Evolutionary conservation across 2,888 invertebrate genomes (phyloP), one percentile per base, ranked within the genome.

Genomic region (Patella ulyssiponensis): DNA sequence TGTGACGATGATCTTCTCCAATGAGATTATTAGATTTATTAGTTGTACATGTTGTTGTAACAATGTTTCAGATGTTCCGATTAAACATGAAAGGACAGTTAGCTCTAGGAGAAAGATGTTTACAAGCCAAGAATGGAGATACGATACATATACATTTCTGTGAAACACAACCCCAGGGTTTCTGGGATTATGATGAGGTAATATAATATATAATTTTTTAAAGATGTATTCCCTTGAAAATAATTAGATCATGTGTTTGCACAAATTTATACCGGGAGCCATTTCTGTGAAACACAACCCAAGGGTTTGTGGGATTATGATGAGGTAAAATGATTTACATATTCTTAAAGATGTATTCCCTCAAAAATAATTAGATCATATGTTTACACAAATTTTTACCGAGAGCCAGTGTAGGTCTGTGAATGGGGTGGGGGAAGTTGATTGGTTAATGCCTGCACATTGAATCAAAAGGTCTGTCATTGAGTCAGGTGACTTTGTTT

Each of bases 241-340:
- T 76, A 52, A 54, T 14, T 3, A 58, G 20, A 11, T 17, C n/a
- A 12, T 52, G 1, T 73, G 73, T 15, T 23, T 53, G 53, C 14
- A 17, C n/a, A 20, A 17, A 11, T 20, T 9, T 44, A 9, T 44
- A 9, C 1, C 9, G 1, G 44, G 9, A 9, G 4, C 44, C 7
- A 44, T 7, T 44, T 44, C 7, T 44, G 7, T 44, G 44, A 44
- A 9, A 93, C 97, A 74, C 96, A 96, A 17, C 98, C 97, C 1
- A 96, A 97, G 89, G 99, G 99, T 0, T 97, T 97, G 0, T 99
- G 98, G 98, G 94, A 95, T 89, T 98, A 96, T 90, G 95, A 97
- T 87, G 95, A 95, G 87, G 94, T 93, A 85, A 85, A 79, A 64
- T 23, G 12, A 44, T 23, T 51, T 58, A 3, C 3, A 70, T 71